Evolutionary conservation across 2,113 vertebrate species (phyloP), one percentile per base, ranked within the genome.

Genomic region (Raja brachyura): DNA sequence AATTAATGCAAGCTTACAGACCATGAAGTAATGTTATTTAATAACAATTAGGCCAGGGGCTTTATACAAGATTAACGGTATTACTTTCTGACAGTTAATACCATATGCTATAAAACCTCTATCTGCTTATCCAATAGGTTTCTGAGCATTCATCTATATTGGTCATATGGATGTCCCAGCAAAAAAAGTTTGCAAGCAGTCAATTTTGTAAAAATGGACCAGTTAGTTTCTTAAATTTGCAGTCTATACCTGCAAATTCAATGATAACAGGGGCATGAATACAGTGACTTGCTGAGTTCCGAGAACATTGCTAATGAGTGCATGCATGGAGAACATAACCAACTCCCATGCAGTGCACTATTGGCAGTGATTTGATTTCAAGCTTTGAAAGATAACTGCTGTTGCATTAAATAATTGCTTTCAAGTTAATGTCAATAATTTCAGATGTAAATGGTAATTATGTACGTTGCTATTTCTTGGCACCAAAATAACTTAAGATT

Each of bases 321-420:
- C 5, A 18, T 88, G 59, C 59, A 86, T 70, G 70, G 88, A 8
- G 70, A 90, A 90, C 59, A 68, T 16, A 70, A 74, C 0, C 22
- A 25, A 16, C 39, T 70, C 39, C 68, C 33, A 39, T 73, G 22
- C 90, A 11, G 9, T 22, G 11, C 33, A 31, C 39, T 25, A 66
- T 11, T 22, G 33, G 20, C 31, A 11, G 20, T 25, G 20, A 39
- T 4, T 25, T 90, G 31, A 10, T 48, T 48, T 92, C 33, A 54
- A 70, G 68, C 4, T 92, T 92, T 92, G 22, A 73, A 70, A 16
- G 25, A 22, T 70, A 22, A 92, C 39, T 28, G 8, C 18, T 68
- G 70, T 74, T 39, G 18, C 66, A 70, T 92, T 61, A 92, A 73
- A 31, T 92, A 92, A 92, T 92, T 92, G 88, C 66, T 73, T 92